Conservation (phyloP, 2,113 vertebrate genomes). For the Perca schrenkii region DNA sequence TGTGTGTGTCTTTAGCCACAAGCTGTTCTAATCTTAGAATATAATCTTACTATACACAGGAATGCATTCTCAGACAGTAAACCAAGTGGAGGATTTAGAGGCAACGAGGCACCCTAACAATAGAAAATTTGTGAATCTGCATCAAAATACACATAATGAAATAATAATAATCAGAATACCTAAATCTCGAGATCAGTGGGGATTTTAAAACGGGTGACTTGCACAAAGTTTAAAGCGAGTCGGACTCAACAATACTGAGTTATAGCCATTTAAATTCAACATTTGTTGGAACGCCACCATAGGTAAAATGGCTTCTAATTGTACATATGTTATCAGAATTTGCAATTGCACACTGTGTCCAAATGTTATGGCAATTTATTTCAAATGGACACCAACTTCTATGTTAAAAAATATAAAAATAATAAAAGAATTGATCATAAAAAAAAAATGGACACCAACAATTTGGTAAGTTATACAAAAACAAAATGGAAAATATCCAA, state of each 20-base stretch:
- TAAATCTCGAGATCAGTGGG: not conserved
- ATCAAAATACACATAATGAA: not conserved
- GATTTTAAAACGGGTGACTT: not conserved
- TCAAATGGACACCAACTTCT: not conserved
- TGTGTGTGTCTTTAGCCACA: slow-evolving; percentile 8
- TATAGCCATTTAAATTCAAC: not conserved
- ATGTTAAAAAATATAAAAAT: too few relatives aligned
- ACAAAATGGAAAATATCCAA: not conserved
- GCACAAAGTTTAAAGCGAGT: not conserved
- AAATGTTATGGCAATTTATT: not conserved
- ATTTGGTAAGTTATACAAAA: too few relatives aligned
- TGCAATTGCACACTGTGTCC: not conserved
- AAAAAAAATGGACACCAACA: not conserved
- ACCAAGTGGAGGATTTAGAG: slow-evolving; percentile 13
- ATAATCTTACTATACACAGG: slow-evolving; percentile 18
- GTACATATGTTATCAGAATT: too few relatives aligned
- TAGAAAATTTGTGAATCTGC: slow-evolving; percentile 8
- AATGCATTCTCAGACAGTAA: not conserved
- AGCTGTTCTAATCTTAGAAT: not conserved
- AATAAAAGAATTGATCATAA: too few relatives aligned
- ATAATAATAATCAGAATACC: not conserved
- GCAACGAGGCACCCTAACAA: slow-evolving; percentile 7
- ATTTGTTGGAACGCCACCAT: not conserved
- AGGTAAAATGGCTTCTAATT: not conserved
- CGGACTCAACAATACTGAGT: not conserved